These are phyloP conservation scores for Sinopyrophorus schimmeli DNA, from an alignment of 2,888 invertebrate species.

Conservation along the genomic window DNA sequence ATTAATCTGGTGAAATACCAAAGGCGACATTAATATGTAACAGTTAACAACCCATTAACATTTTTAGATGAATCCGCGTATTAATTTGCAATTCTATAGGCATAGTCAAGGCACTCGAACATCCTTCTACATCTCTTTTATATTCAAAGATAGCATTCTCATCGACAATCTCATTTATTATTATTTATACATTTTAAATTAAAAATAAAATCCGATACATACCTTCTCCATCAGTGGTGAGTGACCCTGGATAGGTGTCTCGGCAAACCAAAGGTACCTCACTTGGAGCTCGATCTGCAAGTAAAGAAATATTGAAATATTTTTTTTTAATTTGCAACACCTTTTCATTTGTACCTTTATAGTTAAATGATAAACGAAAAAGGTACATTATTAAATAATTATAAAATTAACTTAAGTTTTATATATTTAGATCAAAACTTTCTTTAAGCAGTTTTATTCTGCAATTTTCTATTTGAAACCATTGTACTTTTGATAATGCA, in stretches of 20 bases:
- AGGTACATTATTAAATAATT: too few species aligned
- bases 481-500: too few species aligned
- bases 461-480: too few species aligned
- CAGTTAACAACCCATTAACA: conserved; percentile 10
- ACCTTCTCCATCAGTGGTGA: conserved; percentile 86
- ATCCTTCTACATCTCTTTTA: conserved; percentile 20
- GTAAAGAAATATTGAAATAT: background rate
- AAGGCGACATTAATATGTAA: conserved; percentile 37
- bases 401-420: too few species aligned
- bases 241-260: conserved; percentile 71
- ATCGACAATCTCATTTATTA: conserved; percentile 17
- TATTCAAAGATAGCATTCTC: conserved; percentile 16
- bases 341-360: background rate
- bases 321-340: too few species aligned
- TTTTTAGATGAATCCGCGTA: conserved; percentile 3
- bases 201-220: conserved; percentile 50
- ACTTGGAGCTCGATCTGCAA: conserved; percentile 68
- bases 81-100: conserved; percentile 27
- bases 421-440: too few species aligned
- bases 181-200: conserved; percentile 3
- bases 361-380: background rate
- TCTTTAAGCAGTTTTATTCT: too few species aligned
- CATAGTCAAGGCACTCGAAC: conserved; percentile 11
- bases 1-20: too few species aligned
- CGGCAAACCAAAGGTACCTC: conserved; percentile 65